phyloP scores from a whole-genome alignment of 2,113 vertebrate genomes.

The Phrynocephalus versicolor region DNA sequence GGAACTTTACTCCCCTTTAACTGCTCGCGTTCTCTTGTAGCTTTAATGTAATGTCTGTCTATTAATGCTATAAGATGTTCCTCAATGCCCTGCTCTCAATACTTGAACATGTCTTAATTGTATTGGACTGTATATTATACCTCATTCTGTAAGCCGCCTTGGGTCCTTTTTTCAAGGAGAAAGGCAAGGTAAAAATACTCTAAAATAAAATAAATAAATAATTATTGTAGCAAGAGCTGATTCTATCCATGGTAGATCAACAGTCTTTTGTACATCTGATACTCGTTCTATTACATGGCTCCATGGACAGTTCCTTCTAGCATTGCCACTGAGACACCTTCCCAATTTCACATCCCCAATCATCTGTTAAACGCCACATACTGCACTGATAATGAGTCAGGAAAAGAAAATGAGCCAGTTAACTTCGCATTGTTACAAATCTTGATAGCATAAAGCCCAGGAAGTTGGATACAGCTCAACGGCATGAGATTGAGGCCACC shows the following conservation, averaged over 20 bases:
- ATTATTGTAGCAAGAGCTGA: conserved; percentile 56
- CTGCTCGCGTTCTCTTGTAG: too few species aligned
- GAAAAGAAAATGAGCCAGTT: conserved; percentile 26
- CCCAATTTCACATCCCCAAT: conserved; percentile 19
- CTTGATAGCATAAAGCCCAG: not conserved
- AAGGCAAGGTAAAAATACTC: too few species aligned
- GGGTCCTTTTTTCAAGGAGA: too few species aligned
- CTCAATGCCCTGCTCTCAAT: too few species aligned
- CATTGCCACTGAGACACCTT: not conserved
- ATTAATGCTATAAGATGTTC: too few species aligned
- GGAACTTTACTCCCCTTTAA: too few species aligned
- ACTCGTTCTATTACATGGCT: conserved; percentile 50
- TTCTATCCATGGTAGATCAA: conserved; percentile 49
- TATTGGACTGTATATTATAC: too few species aligned
- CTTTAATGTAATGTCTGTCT: too few species aligned
- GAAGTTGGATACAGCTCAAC: not conserved
- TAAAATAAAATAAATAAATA: too few species aligned
- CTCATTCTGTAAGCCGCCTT: too few species aligned
- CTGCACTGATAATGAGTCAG: conserved; percentile 55
- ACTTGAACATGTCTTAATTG: too few species aligned
- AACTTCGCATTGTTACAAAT: not conserved
- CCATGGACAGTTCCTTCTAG: conserved; percentile 44
- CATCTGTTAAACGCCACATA: conserved; percentile 22
- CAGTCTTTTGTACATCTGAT: conserved; percentile 52
- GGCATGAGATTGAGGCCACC: not conserved